phyloP scores from a whole-genome alignment of 2,113 vertebrate genomes.

The Diphyllodes magnificus region DNA sequence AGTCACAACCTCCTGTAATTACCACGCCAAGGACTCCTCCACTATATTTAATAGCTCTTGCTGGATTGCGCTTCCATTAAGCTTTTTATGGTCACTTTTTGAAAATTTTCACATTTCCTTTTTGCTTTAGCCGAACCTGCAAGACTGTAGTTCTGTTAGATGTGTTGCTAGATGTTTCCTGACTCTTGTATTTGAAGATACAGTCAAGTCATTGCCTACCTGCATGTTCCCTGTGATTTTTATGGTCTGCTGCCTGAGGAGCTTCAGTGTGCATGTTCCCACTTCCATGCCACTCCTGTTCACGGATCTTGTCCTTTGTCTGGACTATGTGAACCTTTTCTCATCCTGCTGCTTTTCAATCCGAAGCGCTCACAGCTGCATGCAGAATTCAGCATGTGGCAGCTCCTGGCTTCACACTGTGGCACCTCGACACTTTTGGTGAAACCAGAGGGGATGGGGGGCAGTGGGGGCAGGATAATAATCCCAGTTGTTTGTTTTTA shows the following conservation, averaged over 20 bases:
- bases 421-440: rapidly evolving
- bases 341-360: not conserved
- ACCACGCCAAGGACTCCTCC: not conserved
- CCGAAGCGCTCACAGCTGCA: rapidly evolving
- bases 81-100: not conserved
- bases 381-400: not conserved
- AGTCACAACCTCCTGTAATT: not conserved
- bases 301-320: not conserved
- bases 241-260: not conserved
- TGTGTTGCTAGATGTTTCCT: not conserved
- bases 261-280: rapidly evolving
- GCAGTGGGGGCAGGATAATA: not conserved
- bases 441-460: not conserved
- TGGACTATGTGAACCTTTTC: not conserved
- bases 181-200: not conserved
- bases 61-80: not conserved
- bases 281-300: not conserved
- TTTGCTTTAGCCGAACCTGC: not conserved
- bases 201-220: not conserved
- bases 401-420: not conserved
- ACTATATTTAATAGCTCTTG: not conserved
- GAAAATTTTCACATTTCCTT: not conserved
- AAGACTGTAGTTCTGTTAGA: not conserved
- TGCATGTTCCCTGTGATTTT: not conserved
- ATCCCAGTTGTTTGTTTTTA: not conserved